Evolutionary conservation across 2,113 vertebrate species (phyloP), one percentile per base, ranked within the genome.

Genomic region (Petaurus breviceps): DNA sequence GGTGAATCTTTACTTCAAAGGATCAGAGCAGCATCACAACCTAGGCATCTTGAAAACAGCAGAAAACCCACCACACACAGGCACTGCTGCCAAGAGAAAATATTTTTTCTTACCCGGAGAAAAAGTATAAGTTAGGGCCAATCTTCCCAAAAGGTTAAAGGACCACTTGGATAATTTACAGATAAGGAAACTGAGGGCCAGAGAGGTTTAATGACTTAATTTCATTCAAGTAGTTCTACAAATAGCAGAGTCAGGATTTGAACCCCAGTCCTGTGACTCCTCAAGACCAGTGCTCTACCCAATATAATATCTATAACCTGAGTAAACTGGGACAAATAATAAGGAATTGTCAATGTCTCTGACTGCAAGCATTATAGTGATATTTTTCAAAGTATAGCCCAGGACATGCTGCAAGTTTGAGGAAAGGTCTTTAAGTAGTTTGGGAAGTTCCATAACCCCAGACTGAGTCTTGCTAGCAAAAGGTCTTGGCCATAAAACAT

Each of bases 1-100:
- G 94, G 97, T 97, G 96, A 98, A 97, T n/a, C 96, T 98, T 95
- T 96, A 96, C 96, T 97, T 97, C 96, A 77, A 94, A 98, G 97
- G 95, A 23, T 93, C 93, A 94, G 91, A 97, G 96, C 92, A 91
- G 92, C 31, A 16, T 89, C 31, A 55, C n/a, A 50, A 1, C 46
- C 6, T 94, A 49, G 57, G 94, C 97, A 50, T 16, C 68, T 92
- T 90, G 92, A 92, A 19, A 28, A 50, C 3, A 90, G 9, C 46
- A 49, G 49, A 47, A 90, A 49, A 90, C 10, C 49, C 10, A 96
- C 2, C 5, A 22, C 8, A 43, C 8, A 1, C 43, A n/a, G 26
- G 49, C 94, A 51, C 96, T 97, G 94, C 53, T 91, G 50, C 93
- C 89, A 92, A 52, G 37, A 25, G 43, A 55, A 43, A 90, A 37